Percentiles rank a stretch among this genome's conserved stretches.
Conservation (phyloP, 2,888 invertebrate species). For the Limnephilus rhombicus region DNA sequence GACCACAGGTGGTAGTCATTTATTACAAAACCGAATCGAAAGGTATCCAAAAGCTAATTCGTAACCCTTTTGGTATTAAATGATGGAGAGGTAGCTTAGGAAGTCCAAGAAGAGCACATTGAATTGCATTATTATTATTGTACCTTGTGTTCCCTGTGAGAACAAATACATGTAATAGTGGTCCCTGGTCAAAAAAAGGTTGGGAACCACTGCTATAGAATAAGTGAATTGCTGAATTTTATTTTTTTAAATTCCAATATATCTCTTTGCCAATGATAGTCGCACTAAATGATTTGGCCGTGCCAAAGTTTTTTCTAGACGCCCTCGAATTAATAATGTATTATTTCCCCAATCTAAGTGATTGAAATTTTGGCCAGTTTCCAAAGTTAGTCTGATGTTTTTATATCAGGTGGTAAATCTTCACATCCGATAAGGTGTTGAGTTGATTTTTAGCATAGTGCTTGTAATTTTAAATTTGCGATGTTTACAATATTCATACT, state of each 20-base stretch:
- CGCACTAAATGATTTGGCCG: background rate
- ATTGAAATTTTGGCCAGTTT: background rate
- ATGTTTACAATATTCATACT: background rate
- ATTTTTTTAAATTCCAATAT: background rate
- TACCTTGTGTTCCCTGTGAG: too few relatives aligned
- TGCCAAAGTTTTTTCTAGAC: background rate
- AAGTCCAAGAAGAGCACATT: too few relatives aligned
- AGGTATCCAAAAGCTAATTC: too few relatives aligned
- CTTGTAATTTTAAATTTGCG: constrained; percentile 6
- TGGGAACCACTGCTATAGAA: too few relatives aligned
- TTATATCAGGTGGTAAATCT: background rate
- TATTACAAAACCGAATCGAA: too few relatives aligned
- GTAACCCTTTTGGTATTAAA: too few relatives aligned
- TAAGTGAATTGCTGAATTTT: too few relatives aligned
- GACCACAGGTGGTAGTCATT: too few relatives aligned
- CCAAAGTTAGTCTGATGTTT: background rate
- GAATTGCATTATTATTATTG: too few relatives aligned
- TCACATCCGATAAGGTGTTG: background rate
- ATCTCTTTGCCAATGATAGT: background rate
- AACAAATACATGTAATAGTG: too few relatives aligned
- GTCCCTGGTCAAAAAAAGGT: too few relatives aligned
- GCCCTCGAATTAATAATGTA: background rate
- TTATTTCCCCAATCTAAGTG: background rate
- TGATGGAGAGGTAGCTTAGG: too few relatives aligned
- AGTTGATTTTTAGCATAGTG: background rate